Percentiles rank a stretch among this genome's conserved stretches.
Conservation (phyloP, 2,797 vertebrate species). For the Muraenolepis orangiensis region DNA sequence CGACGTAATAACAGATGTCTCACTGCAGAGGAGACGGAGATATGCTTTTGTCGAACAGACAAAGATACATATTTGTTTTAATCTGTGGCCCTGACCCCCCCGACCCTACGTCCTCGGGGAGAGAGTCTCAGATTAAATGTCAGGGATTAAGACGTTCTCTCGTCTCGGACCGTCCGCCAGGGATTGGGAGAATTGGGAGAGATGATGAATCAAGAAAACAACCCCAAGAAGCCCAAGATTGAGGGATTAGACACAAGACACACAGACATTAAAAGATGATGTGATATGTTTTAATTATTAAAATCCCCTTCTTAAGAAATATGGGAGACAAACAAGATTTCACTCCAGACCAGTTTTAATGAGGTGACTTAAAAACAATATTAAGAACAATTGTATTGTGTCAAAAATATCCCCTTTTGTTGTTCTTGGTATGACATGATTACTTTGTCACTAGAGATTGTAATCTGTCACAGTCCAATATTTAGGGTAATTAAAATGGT, state of each 20-base stretch:
- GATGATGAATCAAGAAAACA: constrained; percentile 69
- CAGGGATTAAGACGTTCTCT: constrained; percentile 71
- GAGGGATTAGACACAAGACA: constrained; percentile 81
- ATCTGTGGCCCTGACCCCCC: constrained; percentile 23
- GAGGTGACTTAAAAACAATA: constrained; percentile 13
- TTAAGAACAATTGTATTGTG: constrained; percentile 6
- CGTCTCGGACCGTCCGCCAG: constrained; percentile 59
- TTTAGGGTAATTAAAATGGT: too few relatives aligned
- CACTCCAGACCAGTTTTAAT: constrained; percentile 20
- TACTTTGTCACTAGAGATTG: background rate
- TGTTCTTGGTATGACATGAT: background rate
- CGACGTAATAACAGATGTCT: constrained; percentile 11
- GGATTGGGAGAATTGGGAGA: constrained; percentile 75
- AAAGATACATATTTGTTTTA: constrained; percentile 67
- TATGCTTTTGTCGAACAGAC: constrained; percentile 23
- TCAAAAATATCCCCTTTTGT: background rate
- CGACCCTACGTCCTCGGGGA: constrained; percentile 7
- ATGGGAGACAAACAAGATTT: constrained; percentile 43
- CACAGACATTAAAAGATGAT: constrained; percentile 73
- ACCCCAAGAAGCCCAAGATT: constrained; percentile 52
- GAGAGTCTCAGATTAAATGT: constrained; percentile 41
- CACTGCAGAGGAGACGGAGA: background rate
- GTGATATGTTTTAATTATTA: constrained; percentile 67
- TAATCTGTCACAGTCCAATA: too few relatives aligned
- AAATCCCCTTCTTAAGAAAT: constrained; percentile 44